These are phyloP conservation scores for Thysanoteuthis rhombus DNA, from an alignment of 2,888 invertebrate species.

Conservation along the genomic window DNA sequence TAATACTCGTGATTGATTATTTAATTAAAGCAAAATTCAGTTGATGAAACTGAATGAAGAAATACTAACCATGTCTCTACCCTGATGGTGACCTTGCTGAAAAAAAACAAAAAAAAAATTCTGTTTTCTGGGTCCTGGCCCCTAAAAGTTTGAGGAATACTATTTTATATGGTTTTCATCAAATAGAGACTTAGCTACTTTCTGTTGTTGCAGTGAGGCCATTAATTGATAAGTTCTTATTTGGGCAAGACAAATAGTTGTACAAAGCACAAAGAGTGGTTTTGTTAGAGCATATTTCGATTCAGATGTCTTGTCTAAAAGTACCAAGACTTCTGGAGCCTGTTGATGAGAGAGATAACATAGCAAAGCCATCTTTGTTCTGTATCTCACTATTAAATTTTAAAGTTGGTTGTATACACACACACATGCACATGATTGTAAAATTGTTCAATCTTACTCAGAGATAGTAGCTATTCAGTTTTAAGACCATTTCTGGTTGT, in stretches of 20 bases:
- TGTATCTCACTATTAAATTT: no score
- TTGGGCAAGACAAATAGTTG: slow-evolving; percentile 14
- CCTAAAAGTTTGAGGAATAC: no score
- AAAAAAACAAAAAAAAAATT: no score
- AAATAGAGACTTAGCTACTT: background rate
- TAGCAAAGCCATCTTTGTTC: background rate
- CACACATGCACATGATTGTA: background rate
- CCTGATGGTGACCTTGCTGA: no score
- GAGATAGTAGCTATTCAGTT: background rate
- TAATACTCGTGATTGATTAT: no score
- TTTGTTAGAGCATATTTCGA: background rate
- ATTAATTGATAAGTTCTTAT: background rate
- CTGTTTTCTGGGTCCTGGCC: no score
- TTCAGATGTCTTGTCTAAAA: background rate
- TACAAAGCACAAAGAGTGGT: background rate
- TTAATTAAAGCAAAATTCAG: no score
- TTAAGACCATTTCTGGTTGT: background rate
- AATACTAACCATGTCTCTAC: no score
- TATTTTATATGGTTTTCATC: background rate
- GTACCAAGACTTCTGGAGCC: background rate
- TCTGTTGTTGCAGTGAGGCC: background rate
- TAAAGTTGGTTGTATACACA: background rate
- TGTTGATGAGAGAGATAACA: background rate
- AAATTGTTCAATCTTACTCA: background rate
- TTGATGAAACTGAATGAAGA: no score